Conservation (phyloP, 2,797 vertebrate genomes). For the Lateolabrax maculatus region DNA sequence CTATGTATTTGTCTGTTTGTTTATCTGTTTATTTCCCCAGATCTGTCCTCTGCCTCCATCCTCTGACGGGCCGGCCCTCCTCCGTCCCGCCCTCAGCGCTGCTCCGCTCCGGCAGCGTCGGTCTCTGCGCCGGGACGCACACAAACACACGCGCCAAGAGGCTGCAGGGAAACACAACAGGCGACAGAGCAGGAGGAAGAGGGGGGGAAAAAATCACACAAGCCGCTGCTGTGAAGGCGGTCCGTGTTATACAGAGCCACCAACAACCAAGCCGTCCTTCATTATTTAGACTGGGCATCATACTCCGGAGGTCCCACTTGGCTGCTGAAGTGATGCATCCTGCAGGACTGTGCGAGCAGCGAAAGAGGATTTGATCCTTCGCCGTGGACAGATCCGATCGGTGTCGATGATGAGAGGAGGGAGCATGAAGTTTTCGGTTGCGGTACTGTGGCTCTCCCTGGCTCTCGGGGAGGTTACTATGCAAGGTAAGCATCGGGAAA, state of each 20-base stretch:
- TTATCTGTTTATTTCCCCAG: neutral
- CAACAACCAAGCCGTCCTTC: constrained; percentile 31
- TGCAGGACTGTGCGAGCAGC: constrained; percentile 15
- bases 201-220: neutral
- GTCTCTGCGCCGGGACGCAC: constrained; percentile 53
- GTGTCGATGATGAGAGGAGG: neutral
- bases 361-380: constrained; percentile 39
- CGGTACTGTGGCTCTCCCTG: constrained; percentile 69
- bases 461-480: constrained; percentile 49
- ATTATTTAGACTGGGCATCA: constrained; percentile 41
- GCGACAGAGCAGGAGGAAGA: constrained; percentile 20
- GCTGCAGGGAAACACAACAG: constrained; percentile 30
- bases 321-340: constrained; percentile 36
- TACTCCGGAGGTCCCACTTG: constrained; percentile 39
- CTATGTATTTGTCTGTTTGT: neutral
- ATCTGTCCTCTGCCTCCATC: constrained; percentile 39
- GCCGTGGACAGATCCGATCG: constrained; percentile 9
- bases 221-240: constrained; percentile 39
- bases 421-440: constrained; percentile 77
- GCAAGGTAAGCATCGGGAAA: constrained; percentile 70
- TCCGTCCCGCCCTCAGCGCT: constrained; percentile 58
- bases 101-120: constrained; percentile 39
- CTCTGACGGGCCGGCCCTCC: constrained; percentile 62
- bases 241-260: constrained; percentile 30
- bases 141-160: constrained; percentile 3